phyloP scores from a whole-genome alignment of 2,888 invertebrate genomes.

The Parascotia fuliginaria region DNA sequence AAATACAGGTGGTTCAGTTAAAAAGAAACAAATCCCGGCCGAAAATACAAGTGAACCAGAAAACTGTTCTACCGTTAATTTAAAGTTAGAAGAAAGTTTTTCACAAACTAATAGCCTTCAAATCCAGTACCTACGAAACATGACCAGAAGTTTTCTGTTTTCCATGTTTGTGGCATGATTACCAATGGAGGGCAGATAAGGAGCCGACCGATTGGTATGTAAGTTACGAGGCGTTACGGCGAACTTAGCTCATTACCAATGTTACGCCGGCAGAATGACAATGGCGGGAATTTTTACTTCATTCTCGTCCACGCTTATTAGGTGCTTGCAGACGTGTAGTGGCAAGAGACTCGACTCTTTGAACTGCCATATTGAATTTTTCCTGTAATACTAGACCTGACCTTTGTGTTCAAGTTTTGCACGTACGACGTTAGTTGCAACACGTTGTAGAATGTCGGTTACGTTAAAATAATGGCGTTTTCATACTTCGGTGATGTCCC shows the following conservation, averaged over 20 bases:
- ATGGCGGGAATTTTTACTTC: constrained; percentile 79
- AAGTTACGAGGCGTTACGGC: constrained; percentile 81
- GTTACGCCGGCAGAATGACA: constrained; percentile 77
- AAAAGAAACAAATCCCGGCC: neutral
- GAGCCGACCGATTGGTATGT: constrained; percentile 78
- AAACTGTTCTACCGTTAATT: constrained; percentile 32
- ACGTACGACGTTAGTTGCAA: constrained; percentile 24
- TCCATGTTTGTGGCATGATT: constrained; percentile 73
- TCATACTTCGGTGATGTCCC: constrained; percentile 17
- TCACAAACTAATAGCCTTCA: constrained; percentile 37
- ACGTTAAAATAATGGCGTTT: constrained; percentile 26
- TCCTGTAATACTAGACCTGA: constrained; percentile 40
- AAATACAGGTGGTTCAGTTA: neutral
- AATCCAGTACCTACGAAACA: constrained; percentile 53
- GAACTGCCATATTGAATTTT: constrained; percentile 66
- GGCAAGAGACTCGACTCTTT: constrained; percentile 59
- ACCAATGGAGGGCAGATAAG: constrained; percentile 62
- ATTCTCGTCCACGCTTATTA: constrained; percentile 70
- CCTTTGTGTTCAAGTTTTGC: constrained; percentile 31
- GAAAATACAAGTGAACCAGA: constrained; percentile 8
- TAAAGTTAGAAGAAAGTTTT: constrained; percentile 38
- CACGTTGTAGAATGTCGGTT: constrained; percentile 19
- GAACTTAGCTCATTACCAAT: constrained; percentile 84
- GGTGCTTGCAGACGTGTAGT: constrained; percentile 67
- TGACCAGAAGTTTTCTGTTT: constrained; percentile 69